Evolutionary conservation across 2,888 invertebrate species (phyloP).

Genomic region (Apoda limacodes): DNA sequence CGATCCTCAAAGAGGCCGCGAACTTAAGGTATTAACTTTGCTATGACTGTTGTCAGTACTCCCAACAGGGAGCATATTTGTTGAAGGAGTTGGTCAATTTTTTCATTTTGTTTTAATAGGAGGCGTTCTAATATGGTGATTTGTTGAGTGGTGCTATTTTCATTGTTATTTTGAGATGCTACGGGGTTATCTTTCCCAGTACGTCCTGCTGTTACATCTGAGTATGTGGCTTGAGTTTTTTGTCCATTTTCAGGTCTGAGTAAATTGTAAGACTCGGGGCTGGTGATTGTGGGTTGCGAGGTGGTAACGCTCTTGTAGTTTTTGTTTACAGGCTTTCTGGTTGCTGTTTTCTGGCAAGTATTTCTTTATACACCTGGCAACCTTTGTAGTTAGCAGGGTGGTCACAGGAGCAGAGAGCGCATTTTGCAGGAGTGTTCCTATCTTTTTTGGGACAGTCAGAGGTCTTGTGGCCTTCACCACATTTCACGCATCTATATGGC

Average conservation of each 20-base stretch:
- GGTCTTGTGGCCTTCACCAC: conserved; percentile 17
- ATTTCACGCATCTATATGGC: conserved; percentile 20
- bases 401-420: conserved; percentile 10
- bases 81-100: conserved; percentile 11
- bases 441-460: conserved; percentile 15
- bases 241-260: neutral
- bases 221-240: neutral
- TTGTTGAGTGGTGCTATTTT: neutral
- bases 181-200: no score
- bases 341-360: conserved; percentile 6
- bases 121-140: neutral
- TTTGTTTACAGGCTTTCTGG: neutral
- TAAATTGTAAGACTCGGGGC: no score
- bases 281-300: neutral
- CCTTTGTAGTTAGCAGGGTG: conserved; percentile 16
- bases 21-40: conserved; percentile 6
- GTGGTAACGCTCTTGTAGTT: no score
- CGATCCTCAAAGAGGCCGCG: conserved; percentile 1
- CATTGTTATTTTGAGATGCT: neutral
- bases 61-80: conserved; percentile 15
- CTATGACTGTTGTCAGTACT: conserved; percentile 13
- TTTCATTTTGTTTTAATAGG: conserved; percentile 16
- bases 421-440: conserved; percentile 16
- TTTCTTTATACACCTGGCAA: conserved; percentile 16
- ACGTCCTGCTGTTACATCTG: neutral